Evolutionary conservation across 2,797 vertebrate genomes (phyloP).

Genomic region (Myripristis murdjan): DNA sequence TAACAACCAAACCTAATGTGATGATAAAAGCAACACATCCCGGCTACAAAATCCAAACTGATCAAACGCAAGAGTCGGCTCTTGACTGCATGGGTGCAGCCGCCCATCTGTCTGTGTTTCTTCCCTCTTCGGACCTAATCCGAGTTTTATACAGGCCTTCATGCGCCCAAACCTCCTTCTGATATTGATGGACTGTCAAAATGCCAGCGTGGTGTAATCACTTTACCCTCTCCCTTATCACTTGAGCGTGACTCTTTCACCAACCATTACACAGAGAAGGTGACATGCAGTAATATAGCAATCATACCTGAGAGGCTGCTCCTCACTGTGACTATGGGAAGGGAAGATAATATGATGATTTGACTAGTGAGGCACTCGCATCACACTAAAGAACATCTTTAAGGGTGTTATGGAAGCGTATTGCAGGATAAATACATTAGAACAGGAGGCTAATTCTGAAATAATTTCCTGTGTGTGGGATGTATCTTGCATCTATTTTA

Average conservation of each 20-base stretch:
- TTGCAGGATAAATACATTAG: too few species aligned
- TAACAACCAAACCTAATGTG: slow-evolving; percentile 81
- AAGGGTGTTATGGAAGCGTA: too few species aligned
- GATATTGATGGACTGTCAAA: slow-evolving; percentile 67
- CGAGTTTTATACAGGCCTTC: slow-evolving; percentile 56
- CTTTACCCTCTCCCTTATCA: slow-evolving; percentile 63
- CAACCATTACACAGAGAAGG: slow-evolving; percentile 57
- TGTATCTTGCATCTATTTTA: too few species aligned
- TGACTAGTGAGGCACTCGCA: slow-evolving; percentile 38
- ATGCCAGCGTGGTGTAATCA: slow-evolving; percentile 45
- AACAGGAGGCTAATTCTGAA: too few species aligned
- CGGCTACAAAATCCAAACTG: slow-evolving; percentile 74
- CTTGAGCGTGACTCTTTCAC: slow-evolving; percentile 61
- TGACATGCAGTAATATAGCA: slow-evolving; percentile 55
- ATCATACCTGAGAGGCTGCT: slow-evolving; percentile 53
- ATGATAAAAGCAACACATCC: slow-evolving; percentile 79
- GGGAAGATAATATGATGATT: slow-evolving; percentile 42
- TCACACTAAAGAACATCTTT: slow-evolving; percentile 32
- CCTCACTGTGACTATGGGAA: slow-evolving; percentile 45
- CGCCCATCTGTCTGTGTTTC: slow-evolving; percentile 54
- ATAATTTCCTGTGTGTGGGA: too few species aligned
- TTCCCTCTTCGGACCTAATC: slow-evolving; percentile 63
- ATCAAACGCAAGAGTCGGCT: slow-evolving; percentile 73
- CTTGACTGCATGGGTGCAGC: slow-evolving; percentile 44
- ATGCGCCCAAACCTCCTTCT: slow-evolving; percentile 57